These are phyloP conservation scores for Colletes latitarsis DNA, from an alignment of 1,140 invertebrate genomes.

Conservation along the genomic window DNA sequence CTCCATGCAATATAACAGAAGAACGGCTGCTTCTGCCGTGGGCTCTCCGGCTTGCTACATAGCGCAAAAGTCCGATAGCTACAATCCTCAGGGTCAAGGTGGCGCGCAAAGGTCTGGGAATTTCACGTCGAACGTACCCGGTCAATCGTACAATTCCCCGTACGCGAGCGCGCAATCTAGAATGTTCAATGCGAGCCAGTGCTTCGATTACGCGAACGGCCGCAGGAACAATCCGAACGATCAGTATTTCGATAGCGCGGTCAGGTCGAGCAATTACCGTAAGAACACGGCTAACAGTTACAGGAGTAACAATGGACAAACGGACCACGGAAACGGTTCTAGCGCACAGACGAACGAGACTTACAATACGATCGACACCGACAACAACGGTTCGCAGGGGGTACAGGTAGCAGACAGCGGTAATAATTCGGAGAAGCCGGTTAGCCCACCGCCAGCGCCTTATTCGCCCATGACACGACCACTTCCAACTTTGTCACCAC, in stretches of 20 bases:
- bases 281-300: constrained; percentile 29
- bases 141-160: constrained; percentile 28
- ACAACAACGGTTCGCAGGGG: constrained; percentile 10
- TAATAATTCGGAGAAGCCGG: constrained; percentile 44
- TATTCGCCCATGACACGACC: constrained; percentile 73
- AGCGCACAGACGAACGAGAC: constrained; percentile 36
- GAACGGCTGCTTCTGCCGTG: constrained; percentile 38
- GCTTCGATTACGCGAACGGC: constrained; percentile 50
- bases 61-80: constrained; percentile 55
- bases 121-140: not conserved
- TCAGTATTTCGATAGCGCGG: constrained; percentile 38
- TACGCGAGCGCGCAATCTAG: constrained; percentile 17
- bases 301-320: constrained; percentile 27
- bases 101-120: constrained; percentile 41
- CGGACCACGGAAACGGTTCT: constrained; percentile 20
- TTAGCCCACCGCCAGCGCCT: constrained; percentile 73
- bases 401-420: not conserved
- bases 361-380: constrained; percentile 13
- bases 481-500: constrained; percentile 74
- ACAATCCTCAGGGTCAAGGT: constrained; percentile 8
- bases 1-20: constrained; percentile 52
- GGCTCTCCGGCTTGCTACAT: constrained; percentile 60
- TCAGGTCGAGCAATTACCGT: constrained; percentile 21
- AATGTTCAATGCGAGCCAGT: constrained; percentile 18
- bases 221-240: constrained; percentile 42